Percentiles rank a stretch among this genome's conserved stretches.
Conservation (phyloP, 2,797 vertebrate genomes). For the Gambusia yucatana region DNA sequence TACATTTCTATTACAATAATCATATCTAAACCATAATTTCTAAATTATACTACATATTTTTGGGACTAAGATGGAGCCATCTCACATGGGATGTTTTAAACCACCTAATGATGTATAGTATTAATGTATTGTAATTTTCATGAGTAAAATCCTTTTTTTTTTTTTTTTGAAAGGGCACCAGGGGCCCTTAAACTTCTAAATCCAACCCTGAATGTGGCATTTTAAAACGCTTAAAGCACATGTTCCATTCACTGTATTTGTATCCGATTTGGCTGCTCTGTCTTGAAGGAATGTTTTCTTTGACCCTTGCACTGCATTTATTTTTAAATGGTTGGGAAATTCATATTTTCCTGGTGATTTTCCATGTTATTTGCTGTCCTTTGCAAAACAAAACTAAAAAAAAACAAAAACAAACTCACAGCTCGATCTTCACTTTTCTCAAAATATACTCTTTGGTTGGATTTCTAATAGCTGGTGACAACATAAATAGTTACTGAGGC, state of each 20-base stretch:
- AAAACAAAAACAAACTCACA: conserved; percentile 6
- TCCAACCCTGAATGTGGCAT: neutral
- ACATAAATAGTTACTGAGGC: conserved; percentile 40
- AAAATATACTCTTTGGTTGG: conserved; percentile 24
- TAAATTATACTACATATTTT: no score
- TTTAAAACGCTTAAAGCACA: neutral
- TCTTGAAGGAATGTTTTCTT: conserved; percentile 13
- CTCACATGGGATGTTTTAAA: no score
- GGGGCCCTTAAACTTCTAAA: neutral
- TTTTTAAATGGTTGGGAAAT: conserved; percentile 15
- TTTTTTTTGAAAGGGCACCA: no score
- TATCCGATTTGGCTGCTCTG: conserved; percentile 13
- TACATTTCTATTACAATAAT: no score
- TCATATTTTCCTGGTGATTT: conserved; percentile 40
- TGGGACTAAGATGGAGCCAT: no score
- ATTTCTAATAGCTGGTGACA: conserved; percentile 46
- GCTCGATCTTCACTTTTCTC: conserved; percentile 8
- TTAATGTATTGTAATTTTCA: no score
- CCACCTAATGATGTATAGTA: no score
- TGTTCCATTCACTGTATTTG: neutral
- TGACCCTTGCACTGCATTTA: conserved; percentile 49
- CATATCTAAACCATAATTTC: no score
- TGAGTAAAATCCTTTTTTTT: no score
- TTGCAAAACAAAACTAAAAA: conserved; percentile 11
- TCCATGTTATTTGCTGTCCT: conserved; percentile 29